Conservation (phyloP, 2,113 vertebrate species). For the Dermatemys mawii region DNA sequence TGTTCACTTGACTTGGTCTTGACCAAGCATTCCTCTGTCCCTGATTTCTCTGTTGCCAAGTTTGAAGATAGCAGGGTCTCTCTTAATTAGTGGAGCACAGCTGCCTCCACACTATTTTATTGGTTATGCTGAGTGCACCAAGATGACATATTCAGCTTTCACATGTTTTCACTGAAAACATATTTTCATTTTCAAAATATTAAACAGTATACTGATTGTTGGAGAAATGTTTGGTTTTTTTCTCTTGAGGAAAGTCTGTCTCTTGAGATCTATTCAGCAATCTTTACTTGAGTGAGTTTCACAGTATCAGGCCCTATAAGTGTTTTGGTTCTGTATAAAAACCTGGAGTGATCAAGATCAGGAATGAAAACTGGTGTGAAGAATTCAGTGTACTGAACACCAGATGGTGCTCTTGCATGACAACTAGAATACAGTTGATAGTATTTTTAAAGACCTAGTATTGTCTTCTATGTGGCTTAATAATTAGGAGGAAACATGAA, state of each 20-base stretch:
- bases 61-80: not conserved
- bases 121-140: not conserved
- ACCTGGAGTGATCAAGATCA: not conserved
- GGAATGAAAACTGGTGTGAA: not conserved
- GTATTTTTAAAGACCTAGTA: not conserved
- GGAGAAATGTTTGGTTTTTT: not conserved
- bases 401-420: conserved; percentile 79
- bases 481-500: conserved; percentile 11
- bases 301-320: not conserved
- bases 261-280: not conserved
- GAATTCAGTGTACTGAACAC: conserved; percentile 59
- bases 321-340: not conserved
- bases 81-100: not conserved
- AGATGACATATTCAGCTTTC: not conserved
- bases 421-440: conserved; percentile 16
- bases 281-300: not conserved
- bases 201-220: not conserved
- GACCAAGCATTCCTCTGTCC: too few relatives aligned
- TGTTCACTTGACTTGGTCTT: too few relatives aligned
- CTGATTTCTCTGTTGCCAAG: too few relatives aligned
- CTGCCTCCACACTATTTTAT: not conserved
- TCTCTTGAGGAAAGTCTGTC: not conserved
- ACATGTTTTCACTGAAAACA: not conserved
- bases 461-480: not conserved
- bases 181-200: not conserved